Conservation (phyloP, 2,888 invertebrate species). For the Alsophila aescularia region DNA sequence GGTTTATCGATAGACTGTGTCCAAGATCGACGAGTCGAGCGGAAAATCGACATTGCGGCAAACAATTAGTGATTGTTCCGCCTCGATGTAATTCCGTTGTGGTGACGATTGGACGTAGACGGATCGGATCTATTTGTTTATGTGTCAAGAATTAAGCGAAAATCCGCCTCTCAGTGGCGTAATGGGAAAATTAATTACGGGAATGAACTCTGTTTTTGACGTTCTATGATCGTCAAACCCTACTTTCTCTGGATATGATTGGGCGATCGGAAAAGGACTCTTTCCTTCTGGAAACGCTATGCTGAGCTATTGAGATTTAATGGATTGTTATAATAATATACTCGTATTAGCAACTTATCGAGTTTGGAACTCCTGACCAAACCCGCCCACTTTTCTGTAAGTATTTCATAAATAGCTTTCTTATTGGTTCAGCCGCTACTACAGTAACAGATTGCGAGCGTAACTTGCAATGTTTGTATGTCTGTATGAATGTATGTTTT, state of each 20-base stretch:
- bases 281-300: neutral
- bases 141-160: slow-evolving; percentile 17
- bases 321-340: no score
- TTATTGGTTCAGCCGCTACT: no score
- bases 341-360: no score
- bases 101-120: slow-evolving; percentile 16
- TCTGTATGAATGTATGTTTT: no score
- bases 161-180: neutral
- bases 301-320: no score
- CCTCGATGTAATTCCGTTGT: slow-evolving; percentile 9
- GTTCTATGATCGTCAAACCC: slow-evolving; percentile 1
- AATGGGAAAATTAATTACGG: slow-evolving; percentile 15
- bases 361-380: no score
- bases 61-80: slow-evolving; percentile 39
- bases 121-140: slow-evolving; percentile 18
- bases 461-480: no score
- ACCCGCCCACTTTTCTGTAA: no score
- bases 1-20: neutral
- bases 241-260: neutral
- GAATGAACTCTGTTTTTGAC: slow-evolving; percentile 14
- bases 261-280: neutral
- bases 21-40: slow-evolving; percentile 34
- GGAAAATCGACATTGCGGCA: slow-evolving; percentile 39
- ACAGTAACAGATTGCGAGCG: no score
- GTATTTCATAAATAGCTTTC: no score